Percentiles rank a stretch among this genome's conserved stretches.
Evolutionary conservation across 2,797 vertebrate species (phyloP).

Genomic region (Hydrophis major): DNA sequence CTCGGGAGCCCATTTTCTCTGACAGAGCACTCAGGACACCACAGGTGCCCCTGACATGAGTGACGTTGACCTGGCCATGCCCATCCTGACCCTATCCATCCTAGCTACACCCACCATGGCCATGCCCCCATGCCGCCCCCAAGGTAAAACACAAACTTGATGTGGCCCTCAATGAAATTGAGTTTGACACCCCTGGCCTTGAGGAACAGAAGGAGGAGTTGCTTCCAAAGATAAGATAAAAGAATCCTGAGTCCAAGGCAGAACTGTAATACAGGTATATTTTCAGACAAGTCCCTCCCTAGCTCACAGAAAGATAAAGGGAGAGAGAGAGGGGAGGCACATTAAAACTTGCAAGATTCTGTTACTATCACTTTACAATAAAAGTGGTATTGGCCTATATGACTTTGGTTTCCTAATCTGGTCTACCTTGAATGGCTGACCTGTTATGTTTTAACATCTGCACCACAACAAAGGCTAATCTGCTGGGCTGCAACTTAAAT

Average conservation of each 20-base stretch:
- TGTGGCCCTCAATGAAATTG: no score
- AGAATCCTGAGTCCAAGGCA: not conserved
- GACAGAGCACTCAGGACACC: no score
- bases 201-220: not conserved
- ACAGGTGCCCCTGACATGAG: no score
- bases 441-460: conserved; percentile 14
- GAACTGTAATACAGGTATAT: not conserved
- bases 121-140: no score
- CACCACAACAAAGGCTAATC: not conserved
- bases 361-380: not conserved
- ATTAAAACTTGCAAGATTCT: not conserved
- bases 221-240: not conserved
- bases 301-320: not conserved
- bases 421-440: not conserved
- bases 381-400: not conserved
- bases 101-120: no score
- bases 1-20: no score
- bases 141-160: no score
- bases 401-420: not conserved
- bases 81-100: no score
- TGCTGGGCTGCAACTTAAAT: not conserved
- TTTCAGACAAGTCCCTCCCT: not conserved
- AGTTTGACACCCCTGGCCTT: not conserved
- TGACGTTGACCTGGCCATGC: no score
- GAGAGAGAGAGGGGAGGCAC: not conserved